Percentiles rank a stretch among this genome's conserved stretches.
Evolutionary conservation across 2,797 vertebrate species (phyloP).

Genomic region (Betta splendens): DNA sequence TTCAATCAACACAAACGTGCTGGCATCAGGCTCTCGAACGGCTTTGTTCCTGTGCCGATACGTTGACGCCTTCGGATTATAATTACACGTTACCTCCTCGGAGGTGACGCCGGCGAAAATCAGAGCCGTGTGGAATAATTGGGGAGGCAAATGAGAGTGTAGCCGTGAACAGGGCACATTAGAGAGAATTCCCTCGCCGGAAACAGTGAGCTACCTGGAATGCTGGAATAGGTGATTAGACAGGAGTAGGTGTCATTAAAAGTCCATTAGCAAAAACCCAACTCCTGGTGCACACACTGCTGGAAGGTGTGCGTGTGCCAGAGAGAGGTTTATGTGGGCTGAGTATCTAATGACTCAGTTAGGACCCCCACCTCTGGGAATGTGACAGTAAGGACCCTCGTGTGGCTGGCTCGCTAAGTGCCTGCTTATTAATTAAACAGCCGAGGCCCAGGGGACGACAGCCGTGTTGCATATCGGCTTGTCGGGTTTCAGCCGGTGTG

Average conservation of each 20-base stretch:
- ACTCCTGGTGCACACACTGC: constrained; percentile 30
- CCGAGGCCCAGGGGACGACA: constrained; percentile 43
- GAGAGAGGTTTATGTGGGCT: constrained; percentile 16
- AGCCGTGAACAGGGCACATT: constrained; percentile 53
- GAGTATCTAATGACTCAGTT: constrained; percentile 71
- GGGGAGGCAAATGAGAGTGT: constrained; percentile 56
- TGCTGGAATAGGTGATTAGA: constrained; percentile 72
- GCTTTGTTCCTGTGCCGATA: constrained; percentile 24
- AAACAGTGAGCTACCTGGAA: constrained; percentile 59
- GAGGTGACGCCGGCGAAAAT: constrained; percentile 41
- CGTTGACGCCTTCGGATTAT: constrained; percentile 56
- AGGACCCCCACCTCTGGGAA: constrained; percentile 67
- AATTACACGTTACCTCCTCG: constrained; percentile 58
- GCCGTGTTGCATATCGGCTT: constrained; percentile 54
- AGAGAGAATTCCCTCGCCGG: constrained; percentile 59
- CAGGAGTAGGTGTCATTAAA: constrained; percentile 78
- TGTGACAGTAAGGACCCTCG: constrained; percentile 68
- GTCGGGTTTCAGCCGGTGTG: constrained; percentile 50
- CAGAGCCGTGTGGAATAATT: constrained; percentile 57
- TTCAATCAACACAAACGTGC: constrained; percentile 49
- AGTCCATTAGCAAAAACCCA: constrained; percentile 71
- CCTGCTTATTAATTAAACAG: constrained; percentile 75
- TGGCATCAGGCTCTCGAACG: too few relatives aligned
- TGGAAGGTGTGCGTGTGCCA: background rate
- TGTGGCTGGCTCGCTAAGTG: constrained; percentile 65